Base-by-base conservation (phyloP, 2,797 vertebrate species). In the Leuciscus waleckii region DNA sequence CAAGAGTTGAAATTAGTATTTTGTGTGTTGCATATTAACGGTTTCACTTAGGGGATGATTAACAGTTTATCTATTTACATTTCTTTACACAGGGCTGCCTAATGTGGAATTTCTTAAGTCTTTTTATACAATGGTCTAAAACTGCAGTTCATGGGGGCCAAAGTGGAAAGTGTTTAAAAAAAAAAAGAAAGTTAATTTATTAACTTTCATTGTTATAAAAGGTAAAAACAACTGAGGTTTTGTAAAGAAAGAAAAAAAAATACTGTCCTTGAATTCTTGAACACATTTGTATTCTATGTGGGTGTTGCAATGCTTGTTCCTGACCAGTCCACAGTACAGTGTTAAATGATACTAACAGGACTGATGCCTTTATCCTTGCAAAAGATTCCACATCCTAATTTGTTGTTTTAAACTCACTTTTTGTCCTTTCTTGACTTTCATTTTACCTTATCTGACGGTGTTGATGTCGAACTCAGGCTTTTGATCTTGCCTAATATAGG, bases 1-100 rank as follows among this genome's bases (percentile, higher is more conserved):
- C 61, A 54, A 37, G 65, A 17, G 8, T 19, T 41, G 37, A 41
- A 21, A 61, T 70, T 1, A 39, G 26, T 65, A 32, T 26, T 16
- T 37, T 46, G 37, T 39, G 26, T 41, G 51, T 51, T 23, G 29
- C 6, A 46, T 23, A 37, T 32, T 67, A 58, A 71, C 19, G 8
- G 4, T 16, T 26, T 29, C 49, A 29, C 23, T 29, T 26, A 10
- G 17, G 14, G 26, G n/a, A 43, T 71, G 19, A 73, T 35, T 73
- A 41, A 82, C 56, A 29, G 41, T 65, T 75, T 51, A 51, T 35
- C 56, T 11, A 35, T 69, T 39, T 56, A 17, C 1, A 4, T 58
- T 49, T 84, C 37, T 78, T 84, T 79, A 61, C 37, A 58, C 54
- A 84, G 83, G 65, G 65, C 67, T 79, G 75, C 21, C 65, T 84